These are phyloP conservation scores for Vanessa tameamea DNA, from an alignment of 1,140 invertebrate genomes.

Conservation along the genomic window DNA sequence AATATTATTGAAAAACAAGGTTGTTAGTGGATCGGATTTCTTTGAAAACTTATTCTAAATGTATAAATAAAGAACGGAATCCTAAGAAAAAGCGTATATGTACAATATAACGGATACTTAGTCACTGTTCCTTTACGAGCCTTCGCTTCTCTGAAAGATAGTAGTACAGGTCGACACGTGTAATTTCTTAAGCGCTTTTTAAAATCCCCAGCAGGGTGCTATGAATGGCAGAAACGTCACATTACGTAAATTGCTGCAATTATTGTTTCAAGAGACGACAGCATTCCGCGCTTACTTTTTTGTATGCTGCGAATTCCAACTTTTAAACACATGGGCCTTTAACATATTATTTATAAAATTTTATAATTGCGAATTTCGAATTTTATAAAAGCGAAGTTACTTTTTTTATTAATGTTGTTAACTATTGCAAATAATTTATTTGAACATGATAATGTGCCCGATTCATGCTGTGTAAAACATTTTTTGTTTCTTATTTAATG, in stretches of 20 bases:
- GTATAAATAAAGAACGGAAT: constrained; percentile 9
- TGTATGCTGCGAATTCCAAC: neutral
- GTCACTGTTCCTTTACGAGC: constrained; percentile 17
- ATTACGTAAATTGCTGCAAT: constrained; percentile 28
- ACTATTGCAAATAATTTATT: no score
- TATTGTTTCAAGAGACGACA: constrained; percentile 18
- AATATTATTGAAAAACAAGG: neutral
- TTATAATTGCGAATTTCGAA: neutral
- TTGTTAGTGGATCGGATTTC: constrained; percentile 18
- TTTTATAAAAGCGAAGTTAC: no score
- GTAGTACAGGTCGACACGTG: constrained; percentile 8
- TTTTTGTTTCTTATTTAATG: neutral
- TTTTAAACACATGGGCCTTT: neutral
- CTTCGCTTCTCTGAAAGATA: constrained; percentile 22
- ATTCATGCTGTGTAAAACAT: no score
- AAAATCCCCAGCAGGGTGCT: constrained; percentile 12
- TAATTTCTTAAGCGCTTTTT: constrained; percentile 22
- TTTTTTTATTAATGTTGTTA: no score
- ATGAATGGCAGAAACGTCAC: constrained; percentile 22
- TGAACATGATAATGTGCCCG: no score
- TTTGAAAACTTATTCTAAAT: constrained; percentile 13
- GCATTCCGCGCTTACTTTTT: constrained; percentile 7
- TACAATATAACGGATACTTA: constrained; percentile 10
- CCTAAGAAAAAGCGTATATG: constrained; percentile 16
- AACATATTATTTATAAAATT: constrained; percentile 1